Evolutionary conservation across 2,113 vertebrate species (phyloP).

Genomic region (Rhadina sibilatrix): DNA sequence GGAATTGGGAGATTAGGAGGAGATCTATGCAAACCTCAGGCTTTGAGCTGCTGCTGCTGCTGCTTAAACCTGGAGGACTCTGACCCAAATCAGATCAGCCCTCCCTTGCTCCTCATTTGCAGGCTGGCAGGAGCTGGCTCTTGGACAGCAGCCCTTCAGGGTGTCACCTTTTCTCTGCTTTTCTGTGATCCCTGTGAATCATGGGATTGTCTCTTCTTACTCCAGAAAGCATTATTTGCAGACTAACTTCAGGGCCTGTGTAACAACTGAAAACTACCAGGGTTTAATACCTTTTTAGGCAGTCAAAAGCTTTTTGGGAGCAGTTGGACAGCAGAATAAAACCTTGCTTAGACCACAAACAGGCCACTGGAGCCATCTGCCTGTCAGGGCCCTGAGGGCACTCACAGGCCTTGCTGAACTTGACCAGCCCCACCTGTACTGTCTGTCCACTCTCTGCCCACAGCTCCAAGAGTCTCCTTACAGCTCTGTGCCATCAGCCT

Average conservation of each 20-base stretch:
- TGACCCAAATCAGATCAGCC: not conserved
- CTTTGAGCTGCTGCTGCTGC: not conserved
- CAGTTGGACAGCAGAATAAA: not conserved
- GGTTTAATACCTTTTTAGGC: not conserved
- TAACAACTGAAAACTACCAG: not conserved
- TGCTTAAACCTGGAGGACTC: not conserved
- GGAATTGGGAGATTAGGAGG: conserved; percentile 3
- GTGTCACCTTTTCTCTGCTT: not conserved
- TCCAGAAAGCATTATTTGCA: not conserved
- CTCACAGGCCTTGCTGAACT: not conserved
- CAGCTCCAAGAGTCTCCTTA: not conserved
- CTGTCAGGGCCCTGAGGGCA: not conserved
- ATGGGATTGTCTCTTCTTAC: not conserved
- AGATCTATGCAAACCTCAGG: not conserved
- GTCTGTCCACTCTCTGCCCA: not conserved
- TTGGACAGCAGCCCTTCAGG: not conserved
- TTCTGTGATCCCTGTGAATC: not conserved
- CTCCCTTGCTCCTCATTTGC: not conserved
- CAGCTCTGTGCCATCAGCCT: not conserved
- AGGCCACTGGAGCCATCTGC: not conserved
- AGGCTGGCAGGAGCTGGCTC: not conserved
- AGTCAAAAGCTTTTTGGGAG: not conserved
- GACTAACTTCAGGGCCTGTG: not conserved
- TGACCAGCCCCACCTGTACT: not conserved
- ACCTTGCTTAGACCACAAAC: not conserved